phyloP scores from a whole-genome alignment of 2,113 vertebrate species.

The Tapirus terrestris region DNA sequence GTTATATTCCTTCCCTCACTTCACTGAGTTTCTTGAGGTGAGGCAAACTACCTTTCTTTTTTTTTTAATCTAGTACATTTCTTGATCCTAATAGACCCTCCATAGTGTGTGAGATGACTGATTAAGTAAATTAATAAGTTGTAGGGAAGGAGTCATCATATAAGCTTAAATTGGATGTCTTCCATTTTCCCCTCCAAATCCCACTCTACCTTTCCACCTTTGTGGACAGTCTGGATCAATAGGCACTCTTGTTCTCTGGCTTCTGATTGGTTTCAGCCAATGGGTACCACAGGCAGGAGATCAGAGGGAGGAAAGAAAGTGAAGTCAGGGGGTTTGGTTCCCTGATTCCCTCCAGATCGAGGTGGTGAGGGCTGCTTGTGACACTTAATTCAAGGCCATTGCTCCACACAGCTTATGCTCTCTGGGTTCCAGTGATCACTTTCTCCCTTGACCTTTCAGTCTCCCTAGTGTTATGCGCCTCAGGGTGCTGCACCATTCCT shows the following conservation, averaged over 20 bases:
- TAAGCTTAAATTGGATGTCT: background rate
- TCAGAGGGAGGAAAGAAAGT: background rate
- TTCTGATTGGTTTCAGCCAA: background rate
- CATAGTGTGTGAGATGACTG: background rate
- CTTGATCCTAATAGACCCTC: background rate
- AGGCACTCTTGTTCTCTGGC: background rate
- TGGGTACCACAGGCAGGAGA: background rate
- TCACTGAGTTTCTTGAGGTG: background rate
- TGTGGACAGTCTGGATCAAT: background rate
- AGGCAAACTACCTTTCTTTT: background rate
- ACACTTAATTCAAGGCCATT: background rate
- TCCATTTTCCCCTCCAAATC: background rate
- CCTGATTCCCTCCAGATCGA: background rate
- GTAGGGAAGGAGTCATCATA: background rate
- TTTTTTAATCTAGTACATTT: background rate
- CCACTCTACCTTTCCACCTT: background rate
- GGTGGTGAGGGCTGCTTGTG: background rate
- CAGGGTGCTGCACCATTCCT: too few relatives aligned
- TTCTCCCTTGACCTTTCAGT: background rate
- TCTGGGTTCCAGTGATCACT: background rate
- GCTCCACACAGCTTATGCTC: too few relatives aligned
- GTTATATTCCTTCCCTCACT: background rate
- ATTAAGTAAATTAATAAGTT: background rate
- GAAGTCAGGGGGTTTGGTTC: background rate
- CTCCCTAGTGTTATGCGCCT: background rate